These are phyloP conservation scores for Macaria liturata DNA, from an alignment of 2,888 invertebrate genomes.

Conservation along the genomic window DNA sequence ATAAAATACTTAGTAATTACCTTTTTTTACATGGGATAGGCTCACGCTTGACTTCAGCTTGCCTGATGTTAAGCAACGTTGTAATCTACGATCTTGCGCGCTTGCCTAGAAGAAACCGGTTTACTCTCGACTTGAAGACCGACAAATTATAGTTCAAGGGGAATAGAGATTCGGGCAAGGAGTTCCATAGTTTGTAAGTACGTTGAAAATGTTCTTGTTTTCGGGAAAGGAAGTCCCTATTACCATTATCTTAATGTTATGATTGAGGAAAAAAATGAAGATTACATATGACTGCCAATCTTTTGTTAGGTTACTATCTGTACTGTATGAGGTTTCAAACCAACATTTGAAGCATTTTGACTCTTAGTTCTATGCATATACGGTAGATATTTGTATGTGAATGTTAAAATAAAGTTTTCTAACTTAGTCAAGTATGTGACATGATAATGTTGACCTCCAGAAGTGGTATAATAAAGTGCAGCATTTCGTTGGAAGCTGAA, in stretches of 20 bases:
- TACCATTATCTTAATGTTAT: slow-evolving; percentile 27
- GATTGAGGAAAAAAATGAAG: slow-evolving; percentile 31
- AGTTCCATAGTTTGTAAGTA: background rate
- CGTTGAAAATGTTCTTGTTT: slow-evolving; percentile 15
- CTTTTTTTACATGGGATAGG: too few species aligned
- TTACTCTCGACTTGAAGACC: too few species aligned
- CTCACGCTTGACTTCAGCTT: too few species aligned
- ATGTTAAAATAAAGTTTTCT: slow-evolving; percentile 19
- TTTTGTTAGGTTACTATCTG: slow-evolving; percentile 23
- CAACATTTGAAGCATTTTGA: background rate
- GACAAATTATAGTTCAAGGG: too few species aligned
- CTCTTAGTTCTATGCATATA: background rate
- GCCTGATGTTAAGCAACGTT: too few species aligned
- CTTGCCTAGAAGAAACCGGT: too few species aligned
- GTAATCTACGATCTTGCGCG: too few species aligned
- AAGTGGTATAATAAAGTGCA: slow-evolving; percentile 38
- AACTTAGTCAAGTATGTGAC: slow-evolving; percentile 23
- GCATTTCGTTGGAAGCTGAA: slow-evolving; percentile 34
- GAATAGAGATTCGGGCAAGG: too few species aligned
- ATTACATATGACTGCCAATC: slow-evolving; percentile 27
- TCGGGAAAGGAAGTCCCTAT: slow-evolving; percentile 23
- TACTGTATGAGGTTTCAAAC: slow-evolving; percentile 5
- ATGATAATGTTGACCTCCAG: slow-evolving; percentile 34
- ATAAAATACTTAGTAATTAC: too few species aligned
- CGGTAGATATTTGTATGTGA: background rate